Base-by-base conservation (phyloP, 2,113 vertebrate genomes). In the Mola mola region DNA sequence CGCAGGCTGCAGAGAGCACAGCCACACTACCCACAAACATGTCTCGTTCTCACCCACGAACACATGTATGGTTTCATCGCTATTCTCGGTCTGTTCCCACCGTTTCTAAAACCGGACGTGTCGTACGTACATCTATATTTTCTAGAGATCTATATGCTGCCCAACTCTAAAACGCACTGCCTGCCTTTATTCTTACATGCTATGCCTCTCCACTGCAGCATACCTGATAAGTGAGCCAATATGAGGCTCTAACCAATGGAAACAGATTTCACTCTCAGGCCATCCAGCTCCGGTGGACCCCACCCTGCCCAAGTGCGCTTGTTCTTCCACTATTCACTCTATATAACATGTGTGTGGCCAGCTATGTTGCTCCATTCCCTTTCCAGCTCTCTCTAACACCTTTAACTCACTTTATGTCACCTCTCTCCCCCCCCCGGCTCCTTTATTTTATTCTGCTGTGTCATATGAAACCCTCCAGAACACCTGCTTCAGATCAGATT, bases 401-500 rank as follows among this genome's bases (percentile, higher is more conserved):
- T 74, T 31, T 16, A 11, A 29, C 22, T 61, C 48, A 11, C 34
- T 25, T 36, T 28, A 34, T 49, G 36, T 37, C 80, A 66, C 50
- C 6, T 66, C 36, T 58, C n/a, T 24, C 40, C 17, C 22, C 10
- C 44, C 56, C 20, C 29, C 28, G 34, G 58, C 49, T 42, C 33
- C 20, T n/a, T n/a, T n/a, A n/a, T n/a, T n/a, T n/a, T n/a, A 9
- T 29, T 29, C 9, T 29, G 19, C 31, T 44, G 40, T 16, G 26
- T 22, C 4, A 8, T 48, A 52, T 47, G 46, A 78, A 63, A 77
- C 24, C 9, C 8, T 41, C 6, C 58, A 2, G 16, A 72, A 67
- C 81, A 86, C 74, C 70, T 86, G 83, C 58, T 79, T 66, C 37
- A 51, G 19, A 78, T 79, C 55, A 78, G 66, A 78, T 83, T 61